These are phyloP conservation scores for Bombus fervidus DNA, from an alignment of 1,140 invertebrate species.

Conservation along the genomic window DNA sequence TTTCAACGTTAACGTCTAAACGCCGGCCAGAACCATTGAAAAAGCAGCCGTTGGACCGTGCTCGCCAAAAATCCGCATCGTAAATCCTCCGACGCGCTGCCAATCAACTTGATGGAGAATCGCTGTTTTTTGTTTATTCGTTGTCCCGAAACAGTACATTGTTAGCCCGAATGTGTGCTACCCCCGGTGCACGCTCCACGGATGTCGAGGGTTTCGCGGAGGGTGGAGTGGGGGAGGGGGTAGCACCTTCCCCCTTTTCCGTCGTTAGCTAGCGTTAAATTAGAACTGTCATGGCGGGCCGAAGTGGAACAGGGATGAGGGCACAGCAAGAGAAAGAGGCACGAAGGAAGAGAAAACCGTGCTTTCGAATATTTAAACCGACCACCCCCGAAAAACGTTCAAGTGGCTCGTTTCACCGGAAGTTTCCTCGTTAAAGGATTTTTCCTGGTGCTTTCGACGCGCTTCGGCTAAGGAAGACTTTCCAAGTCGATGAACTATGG, in stretches of 20 bases:
- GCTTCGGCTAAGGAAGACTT: constrained; percentile 31
- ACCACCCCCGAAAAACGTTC: constrained; percentile 64
- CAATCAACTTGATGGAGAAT: constrained; percentile 59
- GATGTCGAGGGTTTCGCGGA: background rate
- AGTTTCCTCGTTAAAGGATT: constrained; percentile 70
- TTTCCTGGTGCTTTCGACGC: constrained; percentile 25
- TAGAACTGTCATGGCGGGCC: constrained; percentile 63
- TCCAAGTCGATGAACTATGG: constrained; percentile 33
- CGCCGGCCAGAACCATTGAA: constrained; percentile 35
- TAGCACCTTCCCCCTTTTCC: constrained; percentile 39
- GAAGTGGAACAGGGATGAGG: constrained; percentile 19
- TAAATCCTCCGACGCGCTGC: constrained; percentile 42
- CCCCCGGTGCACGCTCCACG: background rate
- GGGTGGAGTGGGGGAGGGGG: background rate
- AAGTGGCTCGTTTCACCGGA: constrained; percentile 65
- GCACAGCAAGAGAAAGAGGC: background rate
- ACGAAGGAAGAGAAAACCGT: constrained; percentile 3
- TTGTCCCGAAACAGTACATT: constrained; percentile 55
- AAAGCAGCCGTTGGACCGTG: constrained; percentile 37
- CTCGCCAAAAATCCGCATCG: constrained; percentile 39
- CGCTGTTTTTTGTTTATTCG: constrained; percentile 63
- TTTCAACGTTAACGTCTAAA: constrained; percentile 51
- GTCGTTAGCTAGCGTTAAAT: constrained; percentile 75
- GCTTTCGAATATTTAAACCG: constrained; percentile 72
- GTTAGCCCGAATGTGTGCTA: constrained; percentile 47